Conservation (phyloP, 2,113 vertebrate species). For the Clarias gariepinus region DNA sequence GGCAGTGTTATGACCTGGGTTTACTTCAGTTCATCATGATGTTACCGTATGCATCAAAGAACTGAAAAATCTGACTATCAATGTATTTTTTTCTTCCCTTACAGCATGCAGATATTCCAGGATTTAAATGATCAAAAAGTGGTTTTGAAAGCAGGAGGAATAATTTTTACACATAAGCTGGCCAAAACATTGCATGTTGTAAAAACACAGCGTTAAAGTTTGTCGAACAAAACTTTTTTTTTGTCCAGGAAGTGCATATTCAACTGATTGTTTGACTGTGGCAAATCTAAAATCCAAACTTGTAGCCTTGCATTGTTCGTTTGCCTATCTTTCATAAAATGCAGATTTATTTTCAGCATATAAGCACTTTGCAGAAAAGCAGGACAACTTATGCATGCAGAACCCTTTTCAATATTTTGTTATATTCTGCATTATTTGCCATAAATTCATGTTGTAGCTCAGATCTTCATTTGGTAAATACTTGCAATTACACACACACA, state of each 20-base stretch:
- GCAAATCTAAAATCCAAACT: not conserved
- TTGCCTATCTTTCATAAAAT: not conserved
- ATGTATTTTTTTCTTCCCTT: no score
- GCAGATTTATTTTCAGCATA: not conserved
- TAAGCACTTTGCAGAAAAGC: not conserved
- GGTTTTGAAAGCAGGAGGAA: no score
- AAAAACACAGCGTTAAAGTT: no score
- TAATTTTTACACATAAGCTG: no score
- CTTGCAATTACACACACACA: not conserved
- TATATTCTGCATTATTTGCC: not conserved
- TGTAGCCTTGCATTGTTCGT: not conserved
- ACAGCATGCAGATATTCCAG: no score
- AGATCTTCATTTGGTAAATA: not conserved
- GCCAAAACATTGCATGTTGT: no score
- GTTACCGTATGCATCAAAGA: no score
- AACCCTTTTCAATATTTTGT: not conserved
- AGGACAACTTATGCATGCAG: not conserved
- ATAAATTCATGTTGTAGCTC: not conserved
- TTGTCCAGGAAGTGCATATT: not conserved
- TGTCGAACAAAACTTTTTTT: not conserved
- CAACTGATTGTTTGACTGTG: not conserved
- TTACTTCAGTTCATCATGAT: no score
- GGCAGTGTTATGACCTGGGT: no score
- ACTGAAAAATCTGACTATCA: no score
- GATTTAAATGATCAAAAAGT: no score